These are phyloP conservation scores for Cacoxenus indagator DNA, from an alignment of 2,888 invertebrate species.

Conservation along the genomic window DNA sequence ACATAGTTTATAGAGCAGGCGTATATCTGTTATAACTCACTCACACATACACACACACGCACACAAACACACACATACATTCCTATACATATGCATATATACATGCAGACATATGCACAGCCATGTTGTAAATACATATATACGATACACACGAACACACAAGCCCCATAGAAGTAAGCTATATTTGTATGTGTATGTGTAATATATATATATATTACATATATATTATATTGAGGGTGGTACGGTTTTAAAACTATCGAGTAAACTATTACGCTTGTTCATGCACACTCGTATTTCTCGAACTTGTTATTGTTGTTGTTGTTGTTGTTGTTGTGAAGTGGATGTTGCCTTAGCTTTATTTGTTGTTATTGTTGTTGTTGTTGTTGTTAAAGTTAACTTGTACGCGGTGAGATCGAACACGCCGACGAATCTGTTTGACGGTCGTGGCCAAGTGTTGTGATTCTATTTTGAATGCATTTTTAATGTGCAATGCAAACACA, in stretches of 20 bases:
- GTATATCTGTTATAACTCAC: slow-evolving; percentile 37
- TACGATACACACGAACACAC: slow-evolving; percentile 30
- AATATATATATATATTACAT: too few species aligned
- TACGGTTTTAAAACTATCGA: slow-evolving; percentile 58
- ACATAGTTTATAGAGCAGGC: slow-evolving; percentile 20
- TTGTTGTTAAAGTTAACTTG: slow-evolving; percentile 48
- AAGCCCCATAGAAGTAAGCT: not conserved
- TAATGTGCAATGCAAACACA: too few species aligned
- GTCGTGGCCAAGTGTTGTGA: too few species aligned
- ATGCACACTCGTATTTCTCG: not conserved
- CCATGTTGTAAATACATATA: slow-evolving; percentile 42
- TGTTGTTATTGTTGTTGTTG: not conserved
- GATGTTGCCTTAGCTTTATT: not conserved
- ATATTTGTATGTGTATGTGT: slow-evolving; percentile 23
- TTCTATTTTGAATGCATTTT: too few species aligned
- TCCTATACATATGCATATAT: slow-evolving; percentile 19
- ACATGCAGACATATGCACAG: slow-evolving; percentile 35
- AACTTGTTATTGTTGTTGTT: slow-evolving; percentile 37
- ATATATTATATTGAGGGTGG: slow-evolving; percentile 27
- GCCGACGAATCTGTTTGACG: too few species aligned
- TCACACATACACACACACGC: slow-evolving; percentile 25
- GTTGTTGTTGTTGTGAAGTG: slow-evolving; percentile 29
- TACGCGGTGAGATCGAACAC: too few species aligned
- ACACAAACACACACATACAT: slow-evolving; percentile 27
- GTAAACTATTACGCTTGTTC: slow-evolving; percentile 50